Conservation (phyloP, 2,113 vertebrate species). For the Turnix velox region DNA sequence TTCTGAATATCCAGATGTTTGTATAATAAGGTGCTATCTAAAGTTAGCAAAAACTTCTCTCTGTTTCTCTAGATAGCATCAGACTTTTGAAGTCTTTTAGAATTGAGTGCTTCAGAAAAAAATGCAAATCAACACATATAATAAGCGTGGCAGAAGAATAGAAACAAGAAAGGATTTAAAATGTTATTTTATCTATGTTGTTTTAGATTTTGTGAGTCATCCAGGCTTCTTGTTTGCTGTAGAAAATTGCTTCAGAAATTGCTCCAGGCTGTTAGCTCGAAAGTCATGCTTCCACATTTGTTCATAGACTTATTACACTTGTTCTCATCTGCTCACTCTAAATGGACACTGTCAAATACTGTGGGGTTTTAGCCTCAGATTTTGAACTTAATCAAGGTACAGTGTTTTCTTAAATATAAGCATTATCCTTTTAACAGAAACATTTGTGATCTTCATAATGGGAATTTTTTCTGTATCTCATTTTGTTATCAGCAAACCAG, state of each 20-base stretch:
- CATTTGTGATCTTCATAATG: not conserved
- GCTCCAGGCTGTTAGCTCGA: slow-evolving; percentile 26
- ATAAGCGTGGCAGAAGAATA: not conserved
- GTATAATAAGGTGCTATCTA: slow-evolving; percentile 44
- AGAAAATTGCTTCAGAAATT: slow-evolving; percentile 66
- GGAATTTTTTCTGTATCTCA: not conserved
- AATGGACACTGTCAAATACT: not conserved
- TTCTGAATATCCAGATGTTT: slow-evolving; percentile 54
- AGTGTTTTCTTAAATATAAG: not conserved
- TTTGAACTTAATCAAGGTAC: not conserved
- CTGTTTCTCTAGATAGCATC: not conserved
- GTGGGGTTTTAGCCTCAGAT: not conserved
- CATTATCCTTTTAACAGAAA: not conserved
- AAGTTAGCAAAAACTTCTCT: slow-evolving; percentile 1
- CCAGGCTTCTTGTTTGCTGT: slow-evolving; percentile 10
- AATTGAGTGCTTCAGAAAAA: slow-evolving; percentile 24
- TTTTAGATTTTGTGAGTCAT: slow-evolving; percentile 46
- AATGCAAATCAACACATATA: slow-evolving; percentile 6
- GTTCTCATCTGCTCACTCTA: not conserved
- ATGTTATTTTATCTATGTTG: slow-evolving; percentile 37
- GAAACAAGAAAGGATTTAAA: not conserved
- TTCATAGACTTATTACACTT: not conserved
- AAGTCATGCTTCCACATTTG: slow-evolving; percentile 26
- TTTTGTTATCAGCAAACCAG: not conserved
- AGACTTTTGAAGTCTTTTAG: not conserved